Evolutionary conservation across 2,888 invertebrate genomes (phyloP), one percentile per base, ranked within the genome.

Genomic region (Argyresthia goedartella): DNA sequence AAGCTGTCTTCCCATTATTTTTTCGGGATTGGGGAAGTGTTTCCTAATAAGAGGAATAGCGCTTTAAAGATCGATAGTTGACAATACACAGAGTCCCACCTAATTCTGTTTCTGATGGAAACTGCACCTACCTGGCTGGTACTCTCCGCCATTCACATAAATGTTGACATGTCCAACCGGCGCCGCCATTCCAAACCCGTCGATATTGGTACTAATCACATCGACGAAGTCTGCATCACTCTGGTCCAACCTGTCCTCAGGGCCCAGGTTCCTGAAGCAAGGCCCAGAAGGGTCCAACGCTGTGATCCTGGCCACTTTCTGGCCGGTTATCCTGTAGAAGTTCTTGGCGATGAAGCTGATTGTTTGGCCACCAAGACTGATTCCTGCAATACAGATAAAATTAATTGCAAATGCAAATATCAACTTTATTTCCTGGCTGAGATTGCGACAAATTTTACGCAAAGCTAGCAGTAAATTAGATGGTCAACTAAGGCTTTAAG

Each of bases 221-320:
- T 61, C 59, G 3, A 66, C 63, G 1, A 59, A 57, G 36, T 66
- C 64, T 1, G 61, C 66, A 14, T 66, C 66, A 1, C 57, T 57
- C 0, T 56, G 52, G 52, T 63, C 64, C 7, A 66, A 54, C 39
- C 65, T 59, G 8, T 61, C 55, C 7, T 60, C 57, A 8, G 66
- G 60, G 0, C 57, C 61, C 0, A 60, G 52, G 42, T 57, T 55
- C 47, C 64, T 57, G 34, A 62, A 64, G 47, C 65, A 65, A 45
- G 63, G 61, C 1, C 64, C 65, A 4, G 60, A 46, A 8, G 65
- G 62, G 13, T 65, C 65, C 11, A 65, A 52, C 4, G 55, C 59
- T 1, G 60, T 61, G 0, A 65, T 36, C 41, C 60, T 58, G 1
- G 60, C 57, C 10, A 65, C 33, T 15, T 64, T 65, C 10, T 36